Evolutionary conservation across 2,888 invertebrate species (phyloP).

Genomic region (Hypercompe scribonia): DNA sequence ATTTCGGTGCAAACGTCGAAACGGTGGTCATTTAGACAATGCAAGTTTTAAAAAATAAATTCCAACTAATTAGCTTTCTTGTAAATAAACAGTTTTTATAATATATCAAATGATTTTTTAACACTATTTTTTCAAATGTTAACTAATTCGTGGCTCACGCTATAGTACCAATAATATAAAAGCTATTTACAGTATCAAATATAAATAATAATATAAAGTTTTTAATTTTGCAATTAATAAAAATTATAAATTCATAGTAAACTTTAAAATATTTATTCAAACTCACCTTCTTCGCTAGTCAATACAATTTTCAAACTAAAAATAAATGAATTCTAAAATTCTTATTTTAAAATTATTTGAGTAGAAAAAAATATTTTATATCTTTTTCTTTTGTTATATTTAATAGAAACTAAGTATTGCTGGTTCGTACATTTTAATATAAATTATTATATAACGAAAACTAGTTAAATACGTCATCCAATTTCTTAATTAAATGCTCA

Average conservation of each 20-base stretch:
- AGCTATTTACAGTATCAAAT: background rate
- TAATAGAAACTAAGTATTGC: background rate
- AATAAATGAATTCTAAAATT: background rate
- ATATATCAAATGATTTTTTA: too few relatives aligned
- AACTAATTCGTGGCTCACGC: too few relatives aligned
- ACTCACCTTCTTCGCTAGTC: background rate
- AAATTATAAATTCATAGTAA: background rate
- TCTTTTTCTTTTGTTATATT: background rate
- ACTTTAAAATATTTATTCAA: background rate
- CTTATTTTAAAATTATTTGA: background rate
- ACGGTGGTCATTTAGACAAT: too few relatives aligned
- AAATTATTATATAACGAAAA: background rate
- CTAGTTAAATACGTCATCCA: background rate
- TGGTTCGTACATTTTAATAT: background rate
- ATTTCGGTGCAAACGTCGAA: too few relatives aligned
- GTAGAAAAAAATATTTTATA: background rate
- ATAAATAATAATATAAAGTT: background rate
- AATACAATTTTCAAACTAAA: background rate
- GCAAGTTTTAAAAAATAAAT: too few relatives aligned
- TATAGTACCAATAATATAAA: background rate
- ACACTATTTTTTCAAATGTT: too few relatives aligned
- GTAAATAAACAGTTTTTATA: too few relatives aligned
- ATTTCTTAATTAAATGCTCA: conserved; percentile 11
- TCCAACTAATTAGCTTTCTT: too few relatives aligned
- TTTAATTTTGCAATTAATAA: background rate